Evolutionary conservation across 1,140 invertebrate genomes (phyloP), one percentile per base, ranked within the genome.

Genomic region (Drosophila pachea): DNA sequence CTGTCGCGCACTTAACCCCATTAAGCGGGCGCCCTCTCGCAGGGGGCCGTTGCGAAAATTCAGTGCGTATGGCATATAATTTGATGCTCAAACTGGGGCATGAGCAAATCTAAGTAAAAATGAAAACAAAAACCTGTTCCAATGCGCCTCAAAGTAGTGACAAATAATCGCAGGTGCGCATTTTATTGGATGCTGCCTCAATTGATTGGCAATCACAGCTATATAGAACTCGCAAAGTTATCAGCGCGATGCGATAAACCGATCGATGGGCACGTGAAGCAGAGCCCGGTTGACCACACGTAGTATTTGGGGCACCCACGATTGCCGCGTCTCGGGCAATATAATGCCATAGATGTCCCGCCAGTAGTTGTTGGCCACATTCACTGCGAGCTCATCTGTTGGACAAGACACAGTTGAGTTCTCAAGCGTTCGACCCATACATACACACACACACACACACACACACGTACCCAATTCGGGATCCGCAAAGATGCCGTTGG

Each of bases 281-380:
- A 89, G 54, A 11, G 81, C 63, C 33, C 87, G 72, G 54, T 89
- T 89, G 7, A 86, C 53, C 47, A 74, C 47, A 12, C 74, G 72
- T 47, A 87, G 42, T 12, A 89, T 11, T 31, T 89, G 53, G 0
- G 88, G 88, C 22, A 71, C 73, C 87, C 88, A 89, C 33, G 74
- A 74, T 14, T 77, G 55, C 14, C 81, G 68, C 3, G 88, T 89
- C 64, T 89, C 87, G 0, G 88, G 88, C 42, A 89, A 53, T 29
- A 89, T 73, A 16, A 83, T 73, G 31, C 78, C 74, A 40, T 88
- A 88, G n/a, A 89, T 76, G 43, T 87, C 78, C 38, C 77, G 77
- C 88, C 88, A 89, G 58, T 89, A 88, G 31, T 83, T 84, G 77
- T 89, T 89, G 2, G 81, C 76, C 12, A 89, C 82, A 63, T 83